Evolutionary conservation across 2,888 invertebrate species (phyloP), one percentile per base, ranked within the genome.

Genomic region (Cyaniris semiargus): DNA sequence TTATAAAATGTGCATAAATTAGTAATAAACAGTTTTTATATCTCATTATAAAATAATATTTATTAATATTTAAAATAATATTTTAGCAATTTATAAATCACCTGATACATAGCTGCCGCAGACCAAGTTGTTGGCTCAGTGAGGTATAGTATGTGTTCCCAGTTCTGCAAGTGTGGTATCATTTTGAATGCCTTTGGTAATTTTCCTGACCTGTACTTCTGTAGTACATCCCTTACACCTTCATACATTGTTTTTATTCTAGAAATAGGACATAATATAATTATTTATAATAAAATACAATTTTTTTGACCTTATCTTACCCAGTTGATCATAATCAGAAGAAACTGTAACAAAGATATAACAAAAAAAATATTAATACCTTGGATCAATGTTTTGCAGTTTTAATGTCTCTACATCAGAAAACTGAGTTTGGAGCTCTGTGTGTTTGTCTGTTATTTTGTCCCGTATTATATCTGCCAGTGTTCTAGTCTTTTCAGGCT

Each of bases 161-260:
- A 99, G 89, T 99, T 98, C 78, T 95, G 95, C 78, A 99, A 94
- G 86, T 96, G 96, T 3, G 99, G 99, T 80, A 99, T 96, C 85
- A 99, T 96, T 95, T 99, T 99, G 88, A 99, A 99, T 1, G 99
- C 98, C 89, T 99, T 99, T 0, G 99, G 99, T 56, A 99, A 93
- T 93, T 98, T 99, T 34, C 99, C 99, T 87, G 98, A 98, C 80
- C 99, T 95, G 88, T 99, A 99, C 83, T 96, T 97, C 81, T 95
- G 94, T 83, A 99, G 94, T 2, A 99, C 97, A 88, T 97, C 96
- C 81, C 97, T 94, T 0, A 99, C 98, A 77, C 98, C 97, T 91
- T 97, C 97, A 90, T 98, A 99, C 97, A 99, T 97, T 77, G 96
- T 95, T 84, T 96, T 96, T 3, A 98, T 95, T 83, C 95, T 95